phyloP scores from a whole-genome alignment of 2,113 vertebrate species.

The Lanius collurio region DNA sequence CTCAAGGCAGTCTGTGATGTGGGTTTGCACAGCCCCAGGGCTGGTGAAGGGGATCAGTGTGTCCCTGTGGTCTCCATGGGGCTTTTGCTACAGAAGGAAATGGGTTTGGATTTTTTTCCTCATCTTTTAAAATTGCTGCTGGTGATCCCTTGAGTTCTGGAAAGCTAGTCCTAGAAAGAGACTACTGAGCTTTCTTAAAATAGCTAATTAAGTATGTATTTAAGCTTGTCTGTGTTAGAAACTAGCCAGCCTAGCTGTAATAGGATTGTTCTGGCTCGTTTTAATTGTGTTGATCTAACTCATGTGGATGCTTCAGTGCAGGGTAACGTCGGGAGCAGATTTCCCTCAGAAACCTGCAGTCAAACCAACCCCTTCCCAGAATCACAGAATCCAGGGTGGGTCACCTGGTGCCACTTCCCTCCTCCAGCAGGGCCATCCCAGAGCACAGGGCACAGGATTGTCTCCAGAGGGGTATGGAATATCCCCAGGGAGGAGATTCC shows the following conservation, averaged over 20 bases:
- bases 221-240: background rate
- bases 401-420: background rate
- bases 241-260: constrained; percentile 13
- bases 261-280: background rate
- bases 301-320: background rate
- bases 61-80: rapidly evolving
- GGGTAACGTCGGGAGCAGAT: background rate
- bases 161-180: background rate
- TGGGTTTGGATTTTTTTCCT: rapidly evolving
- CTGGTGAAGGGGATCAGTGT: rapidly evolving
- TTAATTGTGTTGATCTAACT: background rate
- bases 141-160: background rate
- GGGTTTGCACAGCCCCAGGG: background rate
- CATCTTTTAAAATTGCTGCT: background rate
- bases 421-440: background rate
- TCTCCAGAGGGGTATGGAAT: background rate
- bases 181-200: background rate
- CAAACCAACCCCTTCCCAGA: background rate
- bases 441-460: background rate
- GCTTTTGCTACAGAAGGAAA: background rate
- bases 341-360: background rate
- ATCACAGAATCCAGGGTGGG: background rate
- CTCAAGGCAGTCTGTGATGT: background rate
- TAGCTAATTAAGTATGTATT: background rate
- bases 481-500: background rate